Conservation (phyloP, 35 echinoderm and acorn worm species). For the Chiridota heheva region DNA sequence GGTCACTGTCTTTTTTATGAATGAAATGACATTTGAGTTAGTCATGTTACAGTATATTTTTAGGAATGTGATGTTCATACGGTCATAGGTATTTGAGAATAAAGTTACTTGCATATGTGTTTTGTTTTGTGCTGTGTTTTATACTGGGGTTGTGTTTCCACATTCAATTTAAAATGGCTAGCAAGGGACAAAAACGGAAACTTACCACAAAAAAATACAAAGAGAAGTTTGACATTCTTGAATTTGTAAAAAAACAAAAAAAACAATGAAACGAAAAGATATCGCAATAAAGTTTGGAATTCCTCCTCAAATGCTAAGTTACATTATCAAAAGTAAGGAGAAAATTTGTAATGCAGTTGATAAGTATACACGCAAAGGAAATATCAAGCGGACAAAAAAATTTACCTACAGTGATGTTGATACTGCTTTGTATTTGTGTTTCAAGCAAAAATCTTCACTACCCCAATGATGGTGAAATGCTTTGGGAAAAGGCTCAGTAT, state of each 20-base stretch:
- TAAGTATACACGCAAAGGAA: conserved; percentile 15
- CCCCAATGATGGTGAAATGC: conserved; percentile 18
- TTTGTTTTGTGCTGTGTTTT: no score
- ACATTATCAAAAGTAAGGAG: conserved; percentile 36
- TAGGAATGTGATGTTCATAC: no score
- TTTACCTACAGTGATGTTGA: conserved; percentile 25
- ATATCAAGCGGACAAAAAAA: conserved; percentile 21
- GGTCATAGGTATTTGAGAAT: no score
- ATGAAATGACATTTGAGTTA: no score
- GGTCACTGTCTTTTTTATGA: no score
- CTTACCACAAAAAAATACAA: conserved; percentile 29
- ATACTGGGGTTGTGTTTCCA: no score
- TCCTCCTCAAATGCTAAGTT: not conserved
- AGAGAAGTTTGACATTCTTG: conserved; percentile 46
- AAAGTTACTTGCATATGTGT: no score
- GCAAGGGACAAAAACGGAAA: conserved; percentile 14
- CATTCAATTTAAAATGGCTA: no score
- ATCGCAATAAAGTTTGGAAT: conserved; percentile 9
- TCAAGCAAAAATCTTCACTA: conserved; percentile 16
- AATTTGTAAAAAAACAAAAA: conserved; percentile 4
- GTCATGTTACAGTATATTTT: no score
- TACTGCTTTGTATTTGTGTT: conserved; percentile 26
- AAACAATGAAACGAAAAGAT: conserved; percentile 10
- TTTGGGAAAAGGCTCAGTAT: conserved; percentile 10
- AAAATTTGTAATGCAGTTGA: conserved; percentile 32